Evolutionary conservation across 1,140 invertebrate species (phyloP).

Genomic region (Camponotus pennsylvanicus): DNA sequence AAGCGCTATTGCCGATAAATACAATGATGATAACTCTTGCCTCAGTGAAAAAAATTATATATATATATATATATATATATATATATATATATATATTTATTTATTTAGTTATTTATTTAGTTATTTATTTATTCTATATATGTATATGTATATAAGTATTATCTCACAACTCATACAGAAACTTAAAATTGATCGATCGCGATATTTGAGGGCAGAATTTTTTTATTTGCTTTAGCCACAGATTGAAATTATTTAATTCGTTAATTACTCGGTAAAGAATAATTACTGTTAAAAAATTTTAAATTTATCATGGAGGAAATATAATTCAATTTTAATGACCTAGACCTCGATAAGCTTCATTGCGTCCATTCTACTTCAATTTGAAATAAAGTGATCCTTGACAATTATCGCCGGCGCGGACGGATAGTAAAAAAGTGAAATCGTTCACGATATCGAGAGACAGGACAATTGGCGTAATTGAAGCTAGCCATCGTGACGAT

Average conservation of each 20-base stretch:
- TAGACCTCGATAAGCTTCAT: slow-evolving; percentile 26
- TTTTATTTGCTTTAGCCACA: neutral
- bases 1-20: neutral
- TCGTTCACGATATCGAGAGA: slow-evolving; percentile 12
- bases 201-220: slow-evolving; percentile 12
- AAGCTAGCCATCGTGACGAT: slow-evolving; percentile 12
- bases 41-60: neutral
- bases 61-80: too few relatives aligned
- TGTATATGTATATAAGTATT: too few relatives aligned
- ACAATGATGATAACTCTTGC: slow-evolving; percentile 24
- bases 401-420: slow-evolving; percentile 21
- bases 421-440: slow-evolving; percentile 43
- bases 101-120: too few relatives aligned
- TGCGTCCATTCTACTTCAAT: slow-evolving; percentile 21
- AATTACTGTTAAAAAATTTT: slow-evolving; percentile 33
- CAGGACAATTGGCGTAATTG: slow-evolving; percentile 26
- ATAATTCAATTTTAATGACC: slow-evolving; percentile 29
- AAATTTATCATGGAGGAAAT: slow-evolving; percentile 18
- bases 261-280: slow-evolving; percentile 8
- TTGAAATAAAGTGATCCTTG: slow-evolving; percentile 49
- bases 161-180: neutral
- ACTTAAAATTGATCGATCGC: slow-evolving; percentile 12
- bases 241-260: slow-evolving; percentile 32
- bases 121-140: too few relatives aligned
- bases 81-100: too few relatives aligned